These are phyloP conservation scores for Gonatopus flavifemur DNA, from an alignment of 1,140 invertebrate genomes.

Conservation along the genomic window DNA sequence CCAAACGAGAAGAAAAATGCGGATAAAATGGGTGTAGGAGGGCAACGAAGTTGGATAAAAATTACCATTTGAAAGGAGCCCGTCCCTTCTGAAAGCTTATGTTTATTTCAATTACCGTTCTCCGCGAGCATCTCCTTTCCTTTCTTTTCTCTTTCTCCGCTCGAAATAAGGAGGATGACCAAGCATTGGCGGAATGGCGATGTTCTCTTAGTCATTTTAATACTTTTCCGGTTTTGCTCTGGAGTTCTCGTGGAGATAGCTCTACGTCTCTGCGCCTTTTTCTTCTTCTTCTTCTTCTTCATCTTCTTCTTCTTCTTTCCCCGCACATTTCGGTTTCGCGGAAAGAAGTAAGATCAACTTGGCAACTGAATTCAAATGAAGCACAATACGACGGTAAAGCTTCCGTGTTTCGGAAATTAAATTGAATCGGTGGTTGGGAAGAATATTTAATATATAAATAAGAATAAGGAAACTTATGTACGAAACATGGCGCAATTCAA, in stretches of 20 bases:
- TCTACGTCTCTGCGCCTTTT: neutral
- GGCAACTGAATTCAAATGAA: too few species aligned
- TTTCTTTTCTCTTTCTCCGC: too few species aligned
- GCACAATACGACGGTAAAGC: too few species aligned
- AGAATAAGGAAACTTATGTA: too few species aligned
- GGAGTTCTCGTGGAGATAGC: neutral
- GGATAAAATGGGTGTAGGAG: constrained; percentile 24
- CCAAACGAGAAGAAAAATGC: too few species aligned
- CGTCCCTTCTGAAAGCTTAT: constrained; percentile 44
- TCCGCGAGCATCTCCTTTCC: constrained; percentile 25
- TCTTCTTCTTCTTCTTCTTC: neutral
- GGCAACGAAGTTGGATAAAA: constrained; percentile 8
- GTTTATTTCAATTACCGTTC: constrained; percentile 52
- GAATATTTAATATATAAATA: too few species aligned
- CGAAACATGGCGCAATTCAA: too few species aligned
- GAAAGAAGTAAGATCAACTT: too few species aligned
- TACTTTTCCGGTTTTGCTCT: neutral
- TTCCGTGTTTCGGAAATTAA: too few species aligned
- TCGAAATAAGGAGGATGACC: neutral
- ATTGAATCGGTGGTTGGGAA: too few species aligned
- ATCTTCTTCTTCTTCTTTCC: neutral
- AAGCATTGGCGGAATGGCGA: neutral
- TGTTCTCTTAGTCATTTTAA: constrained; percentile 6
- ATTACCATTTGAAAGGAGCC: constrained; percentile 47
- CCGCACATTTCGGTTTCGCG: neutral